Evolutionary conservation across 2,113 vertebrate species (phyloP), one percentile per base, ranked within the genome.

Genomic region (Pundamilia nyererei): DNA sequence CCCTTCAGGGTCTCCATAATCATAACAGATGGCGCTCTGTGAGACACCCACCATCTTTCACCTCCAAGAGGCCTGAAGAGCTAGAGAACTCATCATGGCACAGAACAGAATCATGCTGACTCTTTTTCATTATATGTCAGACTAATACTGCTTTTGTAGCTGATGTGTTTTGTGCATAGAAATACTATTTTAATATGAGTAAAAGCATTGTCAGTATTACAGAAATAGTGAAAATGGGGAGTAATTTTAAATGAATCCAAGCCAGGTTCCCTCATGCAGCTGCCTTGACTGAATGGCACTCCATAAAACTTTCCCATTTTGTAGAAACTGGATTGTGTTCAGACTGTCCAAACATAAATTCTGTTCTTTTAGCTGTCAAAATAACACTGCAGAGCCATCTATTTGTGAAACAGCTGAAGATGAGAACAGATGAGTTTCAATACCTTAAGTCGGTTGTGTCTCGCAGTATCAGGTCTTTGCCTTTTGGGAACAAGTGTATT

Each of bases 1-100:
- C 91, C 91, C 93, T 93, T 89, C 87, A 90, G 87, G 93, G 90
- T 91, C 85, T 92, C 86, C 89, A 87, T 93, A 93, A 95, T 94
- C 85, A 86, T 84, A 92, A 94, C 91, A 93, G 94, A 95, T 95
- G 89, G 90, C 80, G 91, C 86, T 91, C 85, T 80, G 56, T 83
- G 87, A 91, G 93, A 93, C 81, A 89, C 81, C 89, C 87, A 87
- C 86, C 87, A 92, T 93, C 89, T 81, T 89, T 91, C 86, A 93
- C 86, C 90, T 92, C 87, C 45, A 35, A 83, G 94, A 86, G 81
- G 90, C 81, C 87, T 42, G 84, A 75, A 89, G 90, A 77, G 79
- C 86, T 58, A 58, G 70, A 89, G 83, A 62, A 80, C 72, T 86
- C 55, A 83, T 90, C 82, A 68, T 12, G 17, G 82, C 85, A 62